Percentiles rank a stretch among this genome's conserved stretches.
These are phyloP conservation scores for Elysia chlorotica DNA, from an alignment of 1,140 invertebrate genomes.

Conservation along the genomic window DNA sequence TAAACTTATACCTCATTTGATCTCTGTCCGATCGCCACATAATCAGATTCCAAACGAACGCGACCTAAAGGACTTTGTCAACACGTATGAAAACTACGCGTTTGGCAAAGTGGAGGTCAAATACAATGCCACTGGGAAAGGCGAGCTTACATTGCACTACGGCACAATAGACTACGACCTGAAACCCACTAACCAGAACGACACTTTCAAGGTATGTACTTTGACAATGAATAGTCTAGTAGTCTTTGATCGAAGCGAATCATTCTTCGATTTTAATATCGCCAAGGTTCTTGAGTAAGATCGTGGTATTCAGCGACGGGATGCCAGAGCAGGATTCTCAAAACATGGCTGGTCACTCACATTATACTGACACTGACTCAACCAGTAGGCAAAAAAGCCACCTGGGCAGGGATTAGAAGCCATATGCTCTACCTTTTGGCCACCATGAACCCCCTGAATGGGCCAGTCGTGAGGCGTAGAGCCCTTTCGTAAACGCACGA, in stretches of 20 bases:
- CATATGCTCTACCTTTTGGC: background rate
- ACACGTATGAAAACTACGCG: slow-evolving; percentile 21
- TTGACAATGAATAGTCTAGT: background rate
- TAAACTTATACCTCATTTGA: too few species aligned
- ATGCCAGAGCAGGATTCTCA: background rate
- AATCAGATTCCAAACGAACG: too few species aligned
- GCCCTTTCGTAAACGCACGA: too few species aligned
- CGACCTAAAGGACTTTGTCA: slow-evolving; percentile 22
- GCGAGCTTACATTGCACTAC: slow-evolving; percentile 20
- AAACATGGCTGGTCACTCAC: background rate
- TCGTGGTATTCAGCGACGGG: background rate
- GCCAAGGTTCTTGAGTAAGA: background rate
- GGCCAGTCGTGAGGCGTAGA: too few species aligned
- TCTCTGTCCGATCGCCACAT: too few species aligned
- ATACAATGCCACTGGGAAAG: slow-evolving; percentile 11
- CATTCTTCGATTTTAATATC: background rate
- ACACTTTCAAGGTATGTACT: slow-evolving; percentile 21
- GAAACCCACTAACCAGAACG: slow-evolving; percentile 12
- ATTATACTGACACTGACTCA: background rate
- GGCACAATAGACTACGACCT: slow-evolving; percentile 21
- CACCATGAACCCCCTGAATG: background rate
- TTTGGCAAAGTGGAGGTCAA: slow-evolving; percentile 27
- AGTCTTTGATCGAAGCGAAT: background rate
- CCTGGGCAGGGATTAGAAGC: too few species aligned
- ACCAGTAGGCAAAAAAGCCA: too few species aligned